Percentiles rank a stretch among this genome's conserved stretches.
Evolutionary conservation across 2,888 invertebrate genomes (phyloP).

Genomic region (Lysandra bellargus): DNA sequence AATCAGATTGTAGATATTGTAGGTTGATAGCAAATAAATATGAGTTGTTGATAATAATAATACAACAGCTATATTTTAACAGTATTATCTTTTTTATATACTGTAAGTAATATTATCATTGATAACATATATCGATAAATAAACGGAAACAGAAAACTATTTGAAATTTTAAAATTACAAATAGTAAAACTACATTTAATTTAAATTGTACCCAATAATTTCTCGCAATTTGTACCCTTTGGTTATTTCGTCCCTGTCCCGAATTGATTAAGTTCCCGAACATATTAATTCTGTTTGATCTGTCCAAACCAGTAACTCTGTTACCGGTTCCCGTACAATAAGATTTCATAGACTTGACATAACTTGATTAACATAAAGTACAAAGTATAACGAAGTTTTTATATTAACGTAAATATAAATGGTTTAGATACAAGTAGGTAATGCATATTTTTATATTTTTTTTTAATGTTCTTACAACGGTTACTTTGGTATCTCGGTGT

Average conservation of each 20-base stretch:
- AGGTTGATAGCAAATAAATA: neutral
- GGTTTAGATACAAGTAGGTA: too few relatives aligned
- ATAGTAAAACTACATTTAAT: neutral
- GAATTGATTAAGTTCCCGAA: neutral
- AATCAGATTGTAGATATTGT: neutral
- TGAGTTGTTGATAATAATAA: neutral
- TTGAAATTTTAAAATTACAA: neutral
- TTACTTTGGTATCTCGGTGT: too few relatives aligned
- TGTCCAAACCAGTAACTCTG: neutral
- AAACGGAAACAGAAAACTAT: neutral
- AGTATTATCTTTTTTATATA: neutral
- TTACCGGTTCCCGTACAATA: neutral
- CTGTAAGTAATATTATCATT: neutral
- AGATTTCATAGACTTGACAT: neutral
- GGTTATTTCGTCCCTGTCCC: neutral
- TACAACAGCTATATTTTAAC: neutral
- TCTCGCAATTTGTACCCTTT: neutral
- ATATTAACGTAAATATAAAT: too few relatives aligned
- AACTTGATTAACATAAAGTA: neutral
- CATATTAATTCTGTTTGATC: slow-evolving; percentile 19
- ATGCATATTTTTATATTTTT: too few relatives aligned
- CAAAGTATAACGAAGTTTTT: neutral
- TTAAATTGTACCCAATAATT: neutral
- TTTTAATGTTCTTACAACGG: too few relatives aligned
- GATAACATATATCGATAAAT: neutral